These are phyloP conservation scores for Meles meles DNA, from an alignment of 2,113 vertebrate species.

Conservation along the genomic window DNA sequence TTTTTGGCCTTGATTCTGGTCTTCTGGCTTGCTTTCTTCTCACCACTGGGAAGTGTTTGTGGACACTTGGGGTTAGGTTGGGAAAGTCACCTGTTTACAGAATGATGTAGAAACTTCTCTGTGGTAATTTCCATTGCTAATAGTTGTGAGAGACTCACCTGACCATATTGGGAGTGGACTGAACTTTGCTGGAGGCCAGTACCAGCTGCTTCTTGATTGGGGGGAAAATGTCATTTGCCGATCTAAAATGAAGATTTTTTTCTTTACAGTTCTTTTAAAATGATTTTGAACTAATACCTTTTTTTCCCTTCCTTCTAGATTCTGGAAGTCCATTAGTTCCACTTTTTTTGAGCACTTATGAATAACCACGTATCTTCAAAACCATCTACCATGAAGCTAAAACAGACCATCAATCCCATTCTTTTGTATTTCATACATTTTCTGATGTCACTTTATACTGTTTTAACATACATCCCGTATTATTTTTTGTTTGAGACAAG, in stretches of 20 bases:
- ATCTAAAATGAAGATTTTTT: background rate
- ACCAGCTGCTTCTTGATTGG: background rate
- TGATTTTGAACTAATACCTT: background rate
- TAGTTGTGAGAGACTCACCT: background rate
- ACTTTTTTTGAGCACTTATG: conserved; percentile 60
- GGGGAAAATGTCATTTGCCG: background rate
- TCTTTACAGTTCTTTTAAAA: background rate
- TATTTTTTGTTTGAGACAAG: conserved; percentile 90
- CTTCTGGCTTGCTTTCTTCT: background rate
- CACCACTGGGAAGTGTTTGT: background rate
- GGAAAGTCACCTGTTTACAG: background rate
- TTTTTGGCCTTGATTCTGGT: background rate
- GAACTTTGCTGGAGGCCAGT: background rate
- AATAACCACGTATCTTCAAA: conserved; percentile 66
- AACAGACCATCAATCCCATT: conserved; percentile 91
- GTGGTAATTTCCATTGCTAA: background rate
- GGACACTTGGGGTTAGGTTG: background rate
- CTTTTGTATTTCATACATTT: conserved; percentile 91
- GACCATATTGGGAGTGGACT: background rate
- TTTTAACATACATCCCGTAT: conserved; percentile 90
- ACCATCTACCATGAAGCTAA: conserved; percentile 88
- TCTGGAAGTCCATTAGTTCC: conserved; percentile 64
- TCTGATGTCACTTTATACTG: conserved; percentile 87
- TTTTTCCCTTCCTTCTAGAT: conserved; percentile 71
- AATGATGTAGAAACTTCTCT: background rate